Evolutionary conservation across 2,113 vertebrate species (phyloP).

Genomic region (Myanophis thanlyinensis): DNA sequence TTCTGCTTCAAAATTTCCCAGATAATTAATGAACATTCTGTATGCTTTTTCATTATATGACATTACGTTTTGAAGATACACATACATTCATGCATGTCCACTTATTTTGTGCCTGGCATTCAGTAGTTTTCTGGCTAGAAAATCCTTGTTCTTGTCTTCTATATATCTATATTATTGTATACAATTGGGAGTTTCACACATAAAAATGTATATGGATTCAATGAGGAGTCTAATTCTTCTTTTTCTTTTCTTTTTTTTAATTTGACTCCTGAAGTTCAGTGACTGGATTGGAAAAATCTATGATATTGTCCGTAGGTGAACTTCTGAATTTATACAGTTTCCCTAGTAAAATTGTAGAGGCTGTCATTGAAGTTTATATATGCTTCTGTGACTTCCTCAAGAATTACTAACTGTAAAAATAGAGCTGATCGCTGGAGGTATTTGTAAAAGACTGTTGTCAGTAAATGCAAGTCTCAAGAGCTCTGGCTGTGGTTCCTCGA

Average conservation of each 20-base stretch:
- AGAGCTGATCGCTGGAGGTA: background rate
- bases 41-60: background rate
- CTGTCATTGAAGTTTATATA: conserved; percentile 36
- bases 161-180: background rate
- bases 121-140: background rate
- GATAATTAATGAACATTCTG: background rate
- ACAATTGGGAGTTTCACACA: background rate
- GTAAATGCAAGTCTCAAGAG: conserved; percentile 52
- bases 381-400: conserved; percentile 47
- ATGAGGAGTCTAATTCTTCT: background rate
- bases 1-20: background rate
- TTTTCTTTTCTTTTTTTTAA: conserved; percentile 14
- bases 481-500: conserved; percentile 35
- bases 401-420: conserved; percentile 30
- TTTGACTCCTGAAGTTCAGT: background rate
- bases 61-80: background rate
- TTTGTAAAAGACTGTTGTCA: conserved; percentile 45
- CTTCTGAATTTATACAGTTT: conserved; percentile 41
- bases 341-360: conserved; percentile 23
- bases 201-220: background rate
- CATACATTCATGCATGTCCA: background rate
- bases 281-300: conserved; percentile 30
- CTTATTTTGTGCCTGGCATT: background rate
- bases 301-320: conserved; percentile 41
- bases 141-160: background rate